phyloP scores from a whole-genome alignment of 2,113 vertebrate species.

The Centropus unirufus region DNA sequence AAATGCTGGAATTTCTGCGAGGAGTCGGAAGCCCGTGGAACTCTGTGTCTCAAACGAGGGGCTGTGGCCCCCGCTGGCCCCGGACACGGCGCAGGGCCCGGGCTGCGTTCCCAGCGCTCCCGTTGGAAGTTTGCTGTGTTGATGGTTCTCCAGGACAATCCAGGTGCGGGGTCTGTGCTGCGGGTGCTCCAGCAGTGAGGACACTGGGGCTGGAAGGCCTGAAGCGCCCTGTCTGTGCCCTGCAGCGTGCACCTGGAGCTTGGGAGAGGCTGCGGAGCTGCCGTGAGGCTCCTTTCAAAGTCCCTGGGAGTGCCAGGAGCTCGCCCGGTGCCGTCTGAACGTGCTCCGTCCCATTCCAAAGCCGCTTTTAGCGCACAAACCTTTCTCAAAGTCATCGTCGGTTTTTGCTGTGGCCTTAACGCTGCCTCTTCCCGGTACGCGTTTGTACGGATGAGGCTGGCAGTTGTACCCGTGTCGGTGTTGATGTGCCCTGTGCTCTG shows the following conservation, averaged over 20 bases:
- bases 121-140: not conserved
- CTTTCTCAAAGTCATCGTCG: not conserved
- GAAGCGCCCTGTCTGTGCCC: too few relatives aligned
- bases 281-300: too few relatives aligned
- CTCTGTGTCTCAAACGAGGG: rapidly evolving
- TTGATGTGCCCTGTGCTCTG: conserved; percentile 17
- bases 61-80: too few relatives aligned
- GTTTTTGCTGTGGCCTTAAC: not conserved
- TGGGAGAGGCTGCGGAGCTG: too few relatives aligned
- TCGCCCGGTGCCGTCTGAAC: not conserved
- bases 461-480: not conserved
- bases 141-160: not conserved
- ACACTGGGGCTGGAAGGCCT: rapidly evolving
- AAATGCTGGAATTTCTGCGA: not conserved
- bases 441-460: conserved; percentile 6
- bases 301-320: not conserved
- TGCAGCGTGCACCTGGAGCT: too few relatives aligned
- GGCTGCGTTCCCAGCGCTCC: rapidly evolving
- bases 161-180: not conserved
- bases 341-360: not conserved
- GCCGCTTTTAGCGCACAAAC: not conserved
- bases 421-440: conserved; percentile 29
- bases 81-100: not conserved
- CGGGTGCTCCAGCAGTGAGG: not conserved
- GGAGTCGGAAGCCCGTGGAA: rapidly evolving